Evolutionary conservation across 2,888 invertebrate genomes (phyloP).

Genomic region (Torymus aiolomorphi): DNA sequence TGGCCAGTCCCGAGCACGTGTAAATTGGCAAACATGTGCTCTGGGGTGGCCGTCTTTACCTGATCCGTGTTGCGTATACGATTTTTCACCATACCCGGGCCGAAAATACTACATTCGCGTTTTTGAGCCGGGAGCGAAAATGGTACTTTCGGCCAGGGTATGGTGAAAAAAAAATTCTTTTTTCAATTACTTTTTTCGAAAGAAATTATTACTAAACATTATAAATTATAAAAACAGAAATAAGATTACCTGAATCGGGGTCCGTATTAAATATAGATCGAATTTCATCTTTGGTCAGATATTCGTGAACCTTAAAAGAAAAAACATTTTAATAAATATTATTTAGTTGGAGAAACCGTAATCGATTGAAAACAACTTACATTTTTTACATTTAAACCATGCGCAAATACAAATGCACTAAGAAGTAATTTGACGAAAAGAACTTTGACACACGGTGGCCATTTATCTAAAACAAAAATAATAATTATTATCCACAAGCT

Average conservation of each 20-base stretch:
- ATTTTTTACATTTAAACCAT: background rate
- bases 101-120: no score
- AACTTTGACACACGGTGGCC: background rate
- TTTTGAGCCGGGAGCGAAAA: no score
- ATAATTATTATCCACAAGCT: background rate
- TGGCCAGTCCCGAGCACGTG: no score
- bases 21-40: no score
- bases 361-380: background rate
- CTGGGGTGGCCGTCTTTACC: no score
- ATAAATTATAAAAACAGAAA: no score
- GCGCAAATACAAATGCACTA: background rate
- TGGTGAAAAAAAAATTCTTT: background rate
- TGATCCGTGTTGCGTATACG: no score
- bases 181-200: background rate
- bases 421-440: background rate
- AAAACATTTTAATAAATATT: background rate
- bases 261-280: background rate
- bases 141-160: no score
- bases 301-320: slow-evolving; percentile 20
- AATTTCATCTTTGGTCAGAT: slow-evolving; percentile 22
- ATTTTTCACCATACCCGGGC: no score
- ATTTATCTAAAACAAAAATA: background rate
- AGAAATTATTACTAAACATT: slow-evolving; percentile 1
- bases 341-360: background rate
- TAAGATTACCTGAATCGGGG: slow-evolving; percentile 5